Evolutionary conservation across 1,140 invertebrate genomes (phyloP).

Genomic region (Bursaphelenchus mucronatus): DNA sequence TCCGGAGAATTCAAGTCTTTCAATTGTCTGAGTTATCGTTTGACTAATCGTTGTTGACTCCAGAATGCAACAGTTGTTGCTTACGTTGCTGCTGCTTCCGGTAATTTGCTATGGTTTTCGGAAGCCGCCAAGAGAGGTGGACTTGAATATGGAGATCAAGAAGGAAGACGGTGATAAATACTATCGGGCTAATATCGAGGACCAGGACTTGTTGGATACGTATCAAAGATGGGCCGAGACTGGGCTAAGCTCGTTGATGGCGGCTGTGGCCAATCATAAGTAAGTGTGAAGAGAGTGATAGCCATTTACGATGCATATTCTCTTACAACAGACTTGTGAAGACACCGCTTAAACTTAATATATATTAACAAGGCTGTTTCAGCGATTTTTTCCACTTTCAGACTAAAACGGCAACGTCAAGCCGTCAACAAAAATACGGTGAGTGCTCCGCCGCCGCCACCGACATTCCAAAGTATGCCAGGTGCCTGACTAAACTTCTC

Average conservation of each 20-base stretch:
- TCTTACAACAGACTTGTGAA: too few species aligned
- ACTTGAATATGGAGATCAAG: neutral
- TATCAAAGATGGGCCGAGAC: conserved; percentile 20
- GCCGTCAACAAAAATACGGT: neutral
- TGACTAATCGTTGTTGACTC: too few species aligned
- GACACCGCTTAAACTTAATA: too few species aligned
- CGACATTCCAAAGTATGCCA: conserved; percentile 11
- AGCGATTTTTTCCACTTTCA: too few species aligned
- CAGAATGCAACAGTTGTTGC: too few species aligned
- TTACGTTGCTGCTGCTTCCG: too few species aligned
- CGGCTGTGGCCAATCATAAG: conserved; percentile 13
- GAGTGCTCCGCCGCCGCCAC: conserved; percentile 1
- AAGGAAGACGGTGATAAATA: neutral
- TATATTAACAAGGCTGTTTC: too few species aligned
- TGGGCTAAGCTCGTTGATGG: conserved; percentile 11
- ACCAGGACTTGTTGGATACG: conserved; percentile 1
- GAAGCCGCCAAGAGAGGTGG: neutral
- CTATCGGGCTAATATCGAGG: neutral
- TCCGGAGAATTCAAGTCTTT: too few species aligned
- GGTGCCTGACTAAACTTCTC: conserved; percentile 10
- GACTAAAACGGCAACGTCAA: conserved; percentile 1
- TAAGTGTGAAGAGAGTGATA: neutral
- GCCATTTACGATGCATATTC: neutral
- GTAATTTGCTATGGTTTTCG: too few species aligned
- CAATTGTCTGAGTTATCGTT: too few species aligned